phyloP scores from a whole-genome alignment of 2,797 vertebrate genomes.

The Sylvilagus floridanus region DNA sequence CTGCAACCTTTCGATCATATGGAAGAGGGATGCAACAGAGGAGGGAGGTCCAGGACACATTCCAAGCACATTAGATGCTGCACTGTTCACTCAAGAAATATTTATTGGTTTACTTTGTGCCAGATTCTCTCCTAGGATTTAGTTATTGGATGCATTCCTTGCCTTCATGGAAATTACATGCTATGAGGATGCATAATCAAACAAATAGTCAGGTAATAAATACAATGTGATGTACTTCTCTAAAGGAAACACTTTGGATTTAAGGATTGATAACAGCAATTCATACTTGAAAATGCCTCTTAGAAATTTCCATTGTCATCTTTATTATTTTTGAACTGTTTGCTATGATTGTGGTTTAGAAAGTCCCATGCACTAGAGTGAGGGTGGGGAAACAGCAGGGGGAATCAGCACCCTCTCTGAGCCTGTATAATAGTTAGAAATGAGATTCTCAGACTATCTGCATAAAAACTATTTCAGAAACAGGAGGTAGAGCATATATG shows the following conservation, averaged over 20 bases:
- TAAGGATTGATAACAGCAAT: neutral
- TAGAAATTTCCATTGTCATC: neutral
- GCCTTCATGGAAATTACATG: neutral
- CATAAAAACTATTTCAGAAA: neutral
- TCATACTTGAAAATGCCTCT: neutral
- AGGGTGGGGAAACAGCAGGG: neutral
- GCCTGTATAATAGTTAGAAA: neutral
- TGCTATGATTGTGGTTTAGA: neutral
- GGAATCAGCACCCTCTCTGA: neutral
- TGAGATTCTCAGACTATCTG: neutral
- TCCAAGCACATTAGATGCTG: neutral
- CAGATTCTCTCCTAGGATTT: neutral
- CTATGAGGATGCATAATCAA: neutral
- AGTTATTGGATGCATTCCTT: neutral
- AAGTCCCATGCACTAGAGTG: neutral
- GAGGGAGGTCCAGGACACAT: neutral
- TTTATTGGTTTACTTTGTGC: neutral
- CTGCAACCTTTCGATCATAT: neutral
- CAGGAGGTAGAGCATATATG: neutral
- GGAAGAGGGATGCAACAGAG: neutral
- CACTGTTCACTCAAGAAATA: neutral
- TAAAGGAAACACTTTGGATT: neutral
- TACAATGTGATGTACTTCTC: neutral
- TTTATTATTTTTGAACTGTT: neutral
- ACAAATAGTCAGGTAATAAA: neutral